Conservation (phyloP, 2,113 vertebrate species). For the Brachyhypopomus gauderio region DNA sequence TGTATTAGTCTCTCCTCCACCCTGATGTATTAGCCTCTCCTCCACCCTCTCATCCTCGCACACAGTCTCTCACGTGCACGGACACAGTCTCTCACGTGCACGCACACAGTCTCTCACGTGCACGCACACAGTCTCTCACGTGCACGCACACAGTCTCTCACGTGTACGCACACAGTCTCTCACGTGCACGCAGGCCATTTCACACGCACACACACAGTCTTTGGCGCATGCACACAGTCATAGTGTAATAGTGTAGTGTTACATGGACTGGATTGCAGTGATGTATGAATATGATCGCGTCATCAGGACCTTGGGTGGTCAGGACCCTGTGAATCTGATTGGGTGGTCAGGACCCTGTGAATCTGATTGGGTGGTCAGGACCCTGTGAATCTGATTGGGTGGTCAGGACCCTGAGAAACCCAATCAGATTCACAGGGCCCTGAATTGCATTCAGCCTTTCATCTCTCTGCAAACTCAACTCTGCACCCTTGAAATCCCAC, state of each 20-base stretch:
- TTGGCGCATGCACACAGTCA: neutral
- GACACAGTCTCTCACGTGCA: too few species aligned
- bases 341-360: too few species aligned
- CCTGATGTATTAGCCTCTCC: too few species aligned
- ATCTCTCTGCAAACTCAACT: conserved; percentile 5
- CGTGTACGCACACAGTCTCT: too few species aligned
- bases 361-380: neutral
- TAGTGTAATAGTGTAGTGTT: neutral
- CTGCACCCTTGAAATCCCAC: conserved; percentile 13
- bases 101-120: too few species aligned
- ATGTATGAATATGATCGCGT: neutral
- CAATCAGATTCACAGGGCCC: neutral
- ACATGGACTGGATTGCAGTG: neutral
- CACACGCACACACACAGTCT: too few species aligned
- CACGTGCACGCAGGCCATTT: too few species aligned
- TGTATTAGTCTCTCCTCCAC: too few species aligned
- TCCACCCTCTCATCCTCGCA: too few species aligned
- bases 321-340: neutral
- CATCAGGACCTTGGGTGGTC: conserved; percentile 13
- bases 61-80: too few species aligned
- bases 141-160: too few species aligned
- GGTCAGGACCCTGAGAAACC: neutral
- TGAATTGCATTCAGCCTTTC: conserved; percentile 5
- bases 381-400: neutral
- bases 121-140: too few species aligned